These are phyloP conservation scores for Diplolepis rosae DNA, from an alignment of 2,888 invertebrate species.

Conservation along the genomic window DNA sequence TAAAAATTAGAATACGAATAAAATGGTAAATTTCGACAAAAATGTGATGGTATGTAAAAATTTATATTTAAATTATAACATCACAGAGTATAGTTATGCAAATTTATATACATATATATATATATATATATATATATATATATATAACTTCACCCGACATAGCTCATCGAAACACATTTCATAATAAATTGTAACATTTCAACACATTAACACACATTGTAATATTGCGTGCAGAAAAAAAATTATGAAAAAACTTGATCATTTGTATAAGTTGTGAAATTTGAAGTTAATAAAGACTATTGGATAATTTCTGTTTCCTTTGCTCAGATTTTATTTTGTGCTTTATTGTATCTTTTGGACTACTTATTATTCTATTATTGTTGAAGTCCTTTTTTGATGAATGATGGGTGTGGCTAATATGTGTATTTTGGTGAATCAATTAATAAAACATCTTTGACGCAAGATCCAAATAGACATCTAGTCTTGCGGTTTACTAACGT, in stretches of 20 bases:
- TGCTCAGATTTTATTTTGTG: slow-evolving; percentile 56
- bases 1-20: not conserved
- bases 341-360: not conserved
- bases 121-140: not conserved
- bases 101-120: slow-evolving; percentile 4
- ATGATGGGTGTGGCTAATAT: too few species aligned
- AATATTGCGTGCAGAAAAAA: slow-evolving; percentile 15
- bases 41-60: not conserved
- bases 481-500: too few species aligned
- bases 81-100: not conserved
- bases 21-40: not conserved
- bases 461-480: too few species aligned
- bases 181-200: slow-evolving; percentile 10
- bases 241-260: slow-evolving; percentile 33
- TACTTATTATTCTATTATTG: not conserved
- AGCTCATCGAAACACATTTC: slow-evolving; percentile 11
- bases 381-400: too few species aligned
- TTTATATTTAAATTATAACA: not conserved
- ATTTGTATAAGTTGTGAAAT: slow-evolving; percentile 57
- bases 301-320: too few species aligned
- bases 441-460: too few species aligned
- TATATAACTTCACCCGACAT: not conserved
- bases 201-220: not conserved
- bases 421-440: too few species aligned
- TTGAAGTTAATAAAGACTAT: slow-evolving; percentile 55